Base-by-base conservation (phyloP, 2,888 invertebrate genomes). In the Drosophila kokeensis region DNA sequence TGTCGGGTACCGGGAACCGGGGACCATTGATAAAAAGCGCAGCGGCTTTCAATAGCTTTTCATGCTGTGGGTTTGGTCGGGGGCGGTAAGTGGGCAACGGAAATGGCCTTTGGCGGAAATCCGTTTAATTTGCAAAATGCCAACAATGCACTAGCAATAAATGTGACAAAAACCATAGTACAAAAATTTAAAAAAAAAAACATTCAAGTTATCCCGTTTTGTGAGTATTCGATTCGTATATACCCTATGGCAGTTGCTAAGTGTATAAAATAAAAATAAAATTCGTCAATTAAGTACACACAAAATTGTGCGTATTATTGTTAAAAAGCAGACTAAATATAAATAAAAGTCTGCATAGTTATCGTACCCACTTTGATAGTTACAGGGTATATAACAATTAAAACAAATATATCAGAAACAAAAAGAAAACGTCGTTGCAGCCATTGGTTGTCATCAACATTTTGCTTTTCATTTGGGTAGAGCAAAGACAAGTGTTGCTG, bases 101-200 rank as follows among this genome's bases (percentile, higher is more conserved):
- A 87, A 79, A 89, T 87, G 86, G 86, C 86, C 90, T 82, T 81
- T 81, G 75, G 90, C 87, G 87, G 87, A 87, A 87, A 88, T 87
- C 87, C 87, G 87, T 90, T 87, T 88, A 87, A 87, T 90, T 90
- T 90, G 81, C 88, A 79, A 88, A 84, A 84, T 88, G 89, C 83
- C 83, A 84, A 84, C 83, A 84, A 85, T 84, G 86, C 81, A 76
- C 77, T 66, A 67, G 81, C 89, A 84, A 84, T 84, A 84, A 84
- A 84, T 80, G 86, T 84, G 83, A 85, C 89, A 79, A 87, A 45
- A 73, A 81, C 73, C 73, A 81, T 53, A 64, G 59, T 48, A 50
- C 30, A 66, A 68, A 61, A 64, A 29, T 61, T 48, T 55, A 63
- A 60, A 60, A 58, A 64, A 64, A 63, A 73, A 59, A 55, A 52